Evolutionary conservation across 2,888 invertebrate genomes (phyloP), one percentile per base, ranked within the genome.

Genomic region (Euproctis similis): DNA sequence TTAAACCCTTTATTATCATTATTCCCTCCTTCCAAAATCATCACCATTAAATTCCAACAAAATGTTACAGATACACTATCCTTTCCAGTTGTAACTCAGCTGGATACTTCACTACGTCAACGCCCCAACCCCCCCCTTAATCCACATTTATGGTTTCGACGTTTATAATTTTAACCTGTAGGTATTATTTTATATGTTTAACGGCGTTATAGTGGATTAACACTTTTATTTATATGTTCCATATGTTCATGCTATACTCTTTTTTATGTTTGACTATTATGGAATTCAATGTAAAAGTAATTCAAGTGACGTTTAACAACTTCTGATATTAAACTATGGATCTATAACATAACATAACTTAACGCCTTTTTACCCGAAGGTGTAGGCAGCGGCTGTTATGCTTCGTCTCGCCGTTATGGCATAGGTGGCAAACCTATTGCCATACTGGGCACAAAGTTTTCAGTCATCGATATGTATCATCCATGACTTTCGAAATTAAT

Each of bases 91-190:
- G 47, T 45, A 50, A 54, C 36, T 50, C 39, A 47, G 38, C 24
- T 34, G 34, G 44, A 44, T 33, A 23, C 26, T 26, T 18, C 28
- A 44, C 54, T 57, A 48, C 65, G 72, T 73, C 75, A 72, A 60
- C 73, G 63, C 52, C 42, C 49, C 47, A n/a, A n/a, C n/a, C 53
- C 46, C 54, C 30, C 14, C 36, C 46, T 56, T 73, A 74, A 73
- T 71, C 74, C 71, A 33, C 61, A 45, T 68, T 72, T 70, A 74
- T 68, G 68, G 61, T 40, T 46, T 42, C 40, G 43, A 36, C 33
- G 68, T 66, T n/a, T 67, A 68, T 68, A 74, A 73, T 70, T 73
- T 71, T 68, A 74, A 69, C 68, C 65, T 62, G 59, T 55, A n/a
- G n/a, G n/a, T n/a, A 66, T 72, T 71, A 70, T 69, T 64, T 73